Evolutionary conservation across 2,888 invertebrate species (phyloP), one percentile per base, ranked within the genome.

Genomic region (Penaeus monodon): DNA sequence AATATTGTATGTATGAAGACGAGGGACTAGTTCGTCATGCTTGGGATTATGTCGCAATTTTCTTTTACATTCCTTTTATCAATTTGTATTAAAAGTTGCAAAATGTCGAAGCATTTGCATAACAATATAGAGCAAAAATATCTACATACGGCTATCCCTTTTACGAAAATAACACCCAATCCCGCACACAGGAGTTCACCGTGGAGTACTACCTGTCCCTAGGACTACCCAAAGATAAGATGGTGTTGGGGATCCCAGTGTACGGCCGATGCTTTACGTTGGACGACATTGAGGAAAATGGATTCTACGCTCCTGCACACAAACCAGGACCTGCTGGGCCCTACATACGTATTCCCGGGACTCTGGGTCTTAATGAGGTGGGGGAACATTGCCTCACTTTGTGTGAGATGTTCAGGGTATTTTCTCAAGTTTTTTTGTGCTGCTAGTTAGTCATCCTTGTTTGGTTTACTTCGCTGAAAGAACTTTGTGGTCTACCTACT

Each of bases 261-360:
- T 96, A 96, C 90, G 96, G 96, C 0, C 94, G 95, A 85, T 93
- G 95, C 0, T 97, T 95, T 90, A 94, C 94, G 0, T 92, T 96
- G n/a, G 91, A 92, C 0, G 91, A 94, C 90, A 91, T 90, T 0
- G 91, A 92, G 0, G 93, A 93, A 49, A 90, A 91, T n/a, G 92
- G 92, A 0, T 92, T 95, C 0, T 94, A 95, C 64, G 94, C 95
- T 0, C 92, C 94, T 0, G 92, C 94, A 0, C 89, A 91, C 22
- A 95, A 95, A 0, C 92, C 93, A 0, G 95, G 95, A 0, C 91
- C 92, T 1, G 92, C 94, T 3, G 96, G 96, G 0, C 94, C 94
- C 0, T 95, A 94, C 91, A 95, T 96, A 0, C 92, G 92, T 29
- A 91, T 92, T n/a, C 86, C 91, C 8, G 96, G 96, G 2, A 93